A percentile compares a stretch with the other conserved stretches of the same genome.
phyloP scores from a whole-genome alignment of 2,797 vertebrate species.

The Molossus molossus region DNA sequence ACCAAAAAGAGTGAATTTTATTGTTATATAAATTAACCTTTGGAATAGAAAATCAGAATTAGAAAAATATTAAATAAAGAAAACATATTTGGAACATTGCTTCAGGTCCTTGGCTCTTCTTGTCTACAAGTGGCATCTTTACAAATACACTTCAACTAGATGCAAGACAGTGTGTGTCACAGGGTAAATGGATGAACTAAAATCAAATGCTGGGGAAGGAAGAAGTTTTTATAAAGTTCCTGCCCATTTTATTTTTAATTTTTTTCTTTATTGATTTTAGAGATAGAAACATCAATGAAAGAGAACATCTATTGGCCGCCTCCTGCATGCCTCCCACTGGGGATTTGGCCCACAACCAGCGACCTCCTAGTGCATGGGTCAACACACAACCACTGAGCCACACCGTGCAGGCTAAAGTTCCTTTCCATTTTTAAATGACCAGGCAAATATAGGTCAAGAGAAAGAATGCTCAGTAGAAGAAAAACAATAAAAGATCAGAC shows the following conservation, averaged over 20 bases:
- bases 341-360: too few species aligned
- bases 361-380: too few species aligned
- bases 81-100: constrained; percentile 5
- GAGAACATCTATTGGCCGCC: too few species aligned
- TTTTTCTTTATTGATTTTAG: too few species aligned
- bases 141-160: constrained; percentile 31
- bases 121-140: constrained; percentile 2
- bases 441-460: not conserved
- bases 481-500: not conserved
- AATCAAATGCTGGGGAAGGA: not conserved
- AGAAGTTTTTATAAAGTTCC: not conserved
- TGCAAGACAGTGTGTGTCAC: not conserved
- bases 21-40: constrained; percentile 14
- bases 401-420: too few species aligned
- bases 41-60: not conserved
- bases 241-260: not conserved
- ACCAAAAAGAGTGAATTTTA: constrained; percentile 34
- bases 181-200: not conserved
- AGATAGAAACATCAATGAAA: too few species aligned
- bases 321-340: too few species aligned
- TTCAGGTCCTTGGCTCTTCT: constrained; percentile 44
- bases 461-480: constrained; percentile 18
- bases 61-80: constrained; percentile 51
- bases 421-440: constrained; percentile 1
- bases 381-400: too few species aligned